These are phyloP conservation scores for Saxicola maurus DNA, from an alignment of 2,797 vertebrate species.

Conservation along the genomic window DNA sequence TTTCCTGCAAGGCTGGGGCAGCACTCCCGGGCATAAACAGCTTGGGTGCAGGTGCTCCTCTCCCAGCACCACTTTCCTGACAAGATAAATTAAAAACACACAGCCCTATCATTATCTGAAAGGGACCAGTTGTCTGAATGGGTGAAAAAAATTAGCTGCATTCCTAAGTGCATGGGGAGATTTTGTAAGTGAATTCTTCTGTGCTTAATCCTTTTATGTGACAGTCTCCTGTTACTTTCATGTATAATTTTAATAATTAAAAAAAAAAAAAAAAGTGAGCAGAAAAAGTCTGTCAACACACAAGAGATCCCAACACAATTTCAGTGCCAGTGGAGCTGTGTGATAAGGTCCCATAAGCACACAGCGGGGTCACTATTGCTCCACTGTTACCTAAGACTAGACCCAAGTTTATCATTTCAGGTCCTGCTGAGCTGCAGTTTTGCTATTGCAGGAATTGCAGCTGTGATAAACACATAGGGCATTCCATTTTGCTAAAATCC, in stretches of 20 bases:
- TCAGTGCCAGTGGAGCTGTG: not conserved
- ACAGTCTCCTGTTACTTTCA: not conserved
- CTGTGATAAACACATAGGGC: not conserved
- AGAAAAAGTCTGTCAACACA: not conserved
- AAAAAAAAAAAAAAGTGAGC: not conserved
- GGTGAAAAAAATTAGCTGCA: not conserved
- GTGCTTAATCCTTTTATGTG: not conserved
- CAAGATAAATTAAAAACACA: not conserved
- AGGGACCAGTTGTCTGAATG: not conserved
- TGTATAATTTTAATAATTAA: not conserved
- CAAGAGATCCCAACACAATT: not conserved
- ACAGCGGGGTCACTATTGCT: not conserved
- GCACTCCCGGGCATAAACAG: not conserved
- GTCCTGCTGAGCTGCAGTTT: not conserved
- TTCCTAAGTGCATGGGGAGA: not conserved
- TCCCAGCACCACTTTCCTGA: accelerated
- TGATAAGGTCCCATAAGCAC: not conserved
- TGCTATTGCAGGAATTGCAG: not conserved
- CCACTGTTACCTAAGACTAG: not conserved
- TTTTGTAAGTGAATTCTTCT: not conserved
- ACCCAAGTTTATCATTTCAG: not conserved
- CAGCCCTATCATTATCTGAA: not conserved
- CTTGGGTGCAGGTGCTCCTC: accelerated
- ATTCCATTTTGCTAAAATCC: not conserved
- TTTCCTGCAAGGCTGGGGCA: not conserved